Percentiles rank a stretch among this genome's conserved stretches.
These are phyloP conservation scores for Lepidocolaptes lacrymiger DNA, from an alignment of 2,797 vertebrate species.

Conservation along the genomic window DNA sequence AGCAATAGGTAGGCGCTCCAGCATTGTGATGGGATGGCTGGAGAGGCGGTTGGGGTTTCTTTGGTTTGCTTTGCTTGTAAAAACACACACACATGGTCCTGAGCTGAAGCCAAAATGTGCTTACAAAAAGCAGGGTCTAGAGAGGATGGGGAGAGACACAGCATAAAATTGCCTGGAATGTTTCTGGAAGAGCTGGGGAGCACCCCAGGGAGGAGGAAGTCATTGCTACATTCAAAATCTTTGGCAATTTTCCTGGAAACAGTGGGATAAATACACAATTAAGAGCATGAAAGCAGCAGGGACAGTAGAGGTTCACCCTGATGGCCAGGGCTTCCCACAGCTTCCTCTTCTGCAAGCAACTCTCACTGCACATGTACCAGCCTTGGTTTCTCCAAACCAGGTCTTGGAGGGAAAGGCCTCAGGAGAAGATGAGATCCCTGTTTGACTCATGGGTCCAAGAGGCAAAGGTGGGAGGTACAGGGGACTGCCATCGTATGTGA, in stretches of 20 bases:
- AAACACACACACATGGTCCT: background rate
- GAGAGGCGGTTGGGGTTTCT: background rate
- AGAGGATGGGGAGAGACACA: background rate
- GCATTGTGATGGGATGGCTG: background rate
- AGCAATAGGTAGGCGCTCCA: background rate
- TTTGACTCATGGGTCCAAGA: background rate
- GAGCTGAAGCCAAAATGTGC: background rate
- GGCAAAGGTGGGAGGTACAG: background rate
- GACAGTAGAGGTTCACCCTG: background rate
- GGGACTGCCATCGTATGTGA: fast-evolving
- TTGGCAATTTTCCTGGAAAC: background rate
- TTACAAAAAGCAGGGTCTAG: background rate
- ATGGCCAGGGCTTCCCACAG: background rate
- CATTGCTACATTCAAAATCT: background rate
- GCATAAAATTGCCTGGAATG: background rate
- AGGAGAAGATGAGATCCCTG: background rate
- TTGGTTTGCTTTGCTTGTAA: background rate
- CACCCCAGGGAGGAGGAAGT: background rate
- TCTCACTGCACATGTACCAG: background rate
- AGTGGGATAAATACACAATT: background rate
- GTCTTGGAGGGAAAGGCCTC: background rate
- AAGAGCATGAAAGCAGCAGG: background rate
- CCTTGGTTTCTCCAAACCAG: background rate
- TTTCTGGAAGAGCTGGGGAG: background rate
- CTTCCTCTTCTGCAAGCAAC: background rate